Percentiles rank a stretch among this genome's conserved stretches.
These are phyloP conservation scores for Orientallactaga sibirica DNA, from an alignment of 2,797 vertebrate species.

Conservation along the genomic window DNA sequence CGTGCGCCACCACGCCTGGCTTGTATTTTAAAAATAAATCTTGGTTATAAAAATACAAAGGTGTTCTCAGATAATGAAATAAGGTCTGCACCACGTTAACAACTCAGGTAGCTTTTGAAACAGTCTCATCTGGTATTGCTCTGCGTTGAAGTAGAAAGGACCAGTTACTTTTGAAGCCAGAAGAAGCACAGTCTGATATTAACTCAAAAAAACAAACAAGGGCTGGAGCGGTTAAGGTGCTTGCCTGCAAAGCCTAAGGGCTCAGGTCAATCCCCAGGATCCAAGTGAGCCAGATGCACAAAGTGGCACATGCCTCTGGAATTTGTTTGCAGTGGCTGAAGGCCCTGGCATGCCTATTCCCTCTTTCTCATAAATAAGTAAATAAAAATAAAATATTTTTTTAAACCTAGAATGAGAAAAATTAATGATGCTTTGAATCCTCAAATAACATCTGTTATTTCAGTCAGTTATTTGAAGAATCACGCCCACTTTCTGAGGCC, in stretches of 20 bases:
- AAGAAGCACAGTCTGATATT: conserved; percentile 47
- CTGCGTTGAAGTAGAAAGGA: conserved; percentile 32
- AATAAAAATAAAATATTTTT: too few relatives aligned
- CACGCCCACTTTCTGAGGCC: not conserved
- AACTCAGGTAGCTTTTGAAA: conserved; percentile 25
- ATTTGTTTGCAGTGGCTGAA: too few relatives aligned
- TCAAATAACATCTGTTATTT: not conserved
- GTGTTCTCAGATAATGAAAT: not conserved
- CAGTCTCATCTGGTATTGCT: not conserved
- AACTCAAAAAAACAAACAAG: conserved; percentile 40
- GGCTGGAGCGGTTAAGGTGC: too few relatives aligned
- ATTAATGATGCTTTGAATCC: conserved; percentile 38
- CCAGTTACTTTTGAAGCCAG: conserved; percentile 38
- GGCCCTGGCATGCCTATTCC: too few relatives aligned
- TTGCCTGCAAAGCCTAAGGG: too few relatives aligned
- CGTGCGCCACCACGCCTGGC: too few relatives aligned
- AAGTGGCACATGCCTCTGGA: too few relatives aligned
- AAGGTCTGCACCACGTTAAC: not conserved
- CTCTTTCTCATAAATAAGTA: too few relatives aligned
- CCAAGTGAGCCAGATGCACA: too few relatives aligned
- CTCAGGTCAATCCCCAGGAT: too few relatives aligned
- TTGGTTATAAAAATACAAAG: not conserved
- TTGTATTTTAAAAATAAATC: too few relatives aligned
- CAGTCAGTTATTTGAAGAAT: not conserved
- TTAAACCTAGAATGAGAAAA: conserved; percentile 13